Evolutionary conservation across 2,888 invertebrate genomes (phyloP), one percentile per base, ranked within the genome.

Genomic region (Xiphydria camelus): DNA sequence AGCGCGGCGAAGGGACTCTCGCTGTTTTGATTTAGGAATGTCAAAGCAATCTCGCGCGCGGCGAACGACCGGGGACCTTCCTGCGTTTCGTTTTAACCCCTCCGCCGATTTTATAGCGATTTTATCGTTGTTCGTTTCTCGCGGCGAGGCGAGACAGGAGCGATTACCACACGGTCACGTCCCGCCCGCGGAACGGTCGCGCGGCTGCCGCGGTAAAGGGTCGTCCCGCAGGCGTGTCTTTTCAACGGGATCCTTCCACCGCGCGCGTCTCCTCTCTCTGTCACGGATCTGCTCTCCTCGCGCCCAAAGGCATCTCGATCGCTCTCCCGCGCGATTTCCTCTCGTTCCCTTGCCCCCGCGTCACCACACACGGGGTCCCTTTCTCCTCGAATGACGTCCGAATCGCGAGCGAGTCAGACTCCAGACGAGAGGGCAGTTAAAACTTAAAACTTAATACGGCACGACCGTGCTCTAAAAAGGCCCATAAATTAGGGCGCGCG

Each of bases 11-110:
- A 44, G 43, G 25, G 51, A 51, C 42, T 41, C 45, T 36, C n/a
- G n/a, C 50, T 62, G 59, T 66, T 66, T 55, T 64, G 66, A 64
- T 64, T 59, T 48, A 47, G 35, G 40, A 53, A 58, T 64, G 66
- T 66, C 63, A 62, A 59, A 63, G 59, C 65, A 64, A 63, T 51
- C 49, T 48, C 45, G 40, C 34, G 21, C 32, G n/a, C n/a, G n/a
- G n/a, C n/a, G n/a, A n/a, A n/a, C n/a, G n/a, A n/a, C 50, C 35
- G 39, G 39, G 42, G 31, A 5, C 21, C 10, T 4, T 29, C 12
- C 4, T 2, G n/a, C 10, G 9, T 21, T 33, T 14, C 9, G 25
- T 17, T 38, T 34, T 45, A 7, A 12, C 14, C 32, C 41, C 37
- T 9, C 9, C 29, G 37, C 36, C 25, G 18, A 20, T 56, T 61